Base-by-base conservation (phyloP, 2,113 vertebrate genomes). In the Siniperca knerii region DNA sequence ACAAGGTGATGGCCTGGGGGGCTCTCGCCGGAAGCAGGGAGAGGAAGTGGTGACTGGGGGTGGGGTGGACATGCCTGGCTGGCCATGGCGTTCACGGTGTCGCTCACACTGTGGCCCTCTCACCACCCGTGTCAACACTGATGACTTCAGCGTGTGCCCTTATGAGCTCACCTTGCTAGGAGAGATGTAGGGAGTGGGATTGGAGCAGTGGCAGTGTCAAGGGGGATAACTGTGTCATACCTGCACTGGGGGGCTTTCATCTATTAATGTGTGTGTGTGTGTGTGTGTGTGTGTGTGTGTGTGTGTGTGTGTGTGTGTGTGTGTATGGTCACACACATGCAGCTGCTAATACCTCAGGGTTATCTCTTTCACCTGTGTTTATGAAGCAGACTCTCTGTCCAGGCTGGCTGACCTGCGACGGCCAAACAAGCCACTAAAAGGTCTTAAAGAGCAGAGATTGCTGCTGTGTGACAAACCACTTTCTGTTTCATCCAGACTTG, bases 151-250 rank as follows among this genome's bases (percentile, higher is more conserved):
- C 60, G 3, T 8, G 77, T 90, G 95, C 90, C 96, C 96, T 96
- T 96, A 95, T 85, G 87, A 93, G 89, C 94, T 96, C 95, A 96
- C 96, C 96, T 96, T 96, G 95, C 95, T 96, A 87, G 89, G 76
- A 96, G 95, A 96, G 89, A 95, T 44, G 55, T 84, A 90, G 90
- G 93, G 93, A 93, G 85, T 81, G 88, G 89, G 87, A 94, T 94
- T 92, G 91, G 90, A 90, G 87, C 83, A 76, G 91, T 93, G 92
- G 89, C 90, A 92, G 89, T 81, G 86, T 90, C 42, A 74, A 42
- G 55, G 88, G 84, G 85, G 86, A 75, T 73, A 78, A 91, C 84
- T 88, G 89, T 95, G 94, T 95, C 93, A 93, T 94, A 95, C 92
- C 94, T 95, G 89, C 86, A 92, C 91, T 94, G 81, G 74, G 82